These are phyloP conservation scores for Gymnogyps californianus DNA, from an alignment of 2,113 vertebrate species.

Conservation along the genomic window DNA sequence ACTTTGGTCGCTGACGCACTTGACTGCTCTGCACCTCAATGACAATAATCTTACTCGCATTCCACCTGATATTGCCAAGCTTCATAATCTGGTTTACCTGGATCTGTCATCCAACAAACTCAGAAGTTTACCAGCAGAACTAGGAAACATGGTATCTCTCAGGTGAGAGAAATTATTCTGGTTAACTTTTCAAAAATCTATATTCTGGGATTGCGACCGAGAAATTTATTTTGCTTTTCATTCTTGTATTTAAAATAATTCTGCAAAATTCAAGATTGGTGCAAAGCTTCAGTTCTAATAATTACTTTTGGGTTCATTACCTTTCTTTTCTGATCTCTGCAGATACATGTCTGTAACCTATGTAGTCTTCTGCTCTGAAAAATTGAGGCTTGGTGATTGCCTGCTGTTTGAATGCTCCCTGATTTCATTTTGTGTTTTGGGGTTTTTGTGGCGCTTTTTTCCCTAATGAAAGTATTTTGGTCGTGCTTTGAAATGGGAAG, in stretches of 20 bases:
- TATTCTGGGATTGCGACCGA: rapidly evolving
- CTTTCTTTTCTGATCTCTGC: neutral
- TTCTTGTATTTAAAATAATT: neutral
- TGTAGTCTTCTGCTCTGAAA: neutral
- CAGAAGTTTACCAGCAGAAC: constrained; percentile 97
- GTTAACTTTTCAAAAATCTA: neutral
- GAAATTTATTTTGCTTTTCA: neutral
- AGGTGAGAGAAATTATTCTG: constrained; percentile 75
- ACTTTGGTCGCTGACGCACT: constrained; percentile 94
- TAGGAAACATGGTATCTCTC: constrained; percentile 99
- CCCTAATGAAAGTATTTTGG: neutral
- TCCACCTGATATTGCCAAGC: constrained; percentile 97
- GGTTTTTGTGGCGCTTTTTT: neutral
- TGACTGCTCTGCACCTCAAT: constrained; percentile 97
- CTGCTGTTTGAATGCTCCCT: neutral
- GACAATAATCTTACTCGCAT: constrained; percentile 97
- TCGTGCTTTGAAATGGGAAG: neutral
- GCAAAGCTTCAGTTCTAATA: neutral
- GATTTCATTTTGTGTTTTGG: neutral
- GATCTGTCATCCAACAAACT: constrained; percentile 99
- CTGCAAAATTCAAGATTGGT: neutral
- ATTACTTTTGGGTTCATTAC: neutral
- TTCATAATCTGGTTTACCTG: constrained; percentile 96
- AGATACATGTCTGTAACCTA: neutral
- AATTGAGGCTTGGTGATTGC: neutral